Base-by-base conservation (phyloP, 2,888 invertebrate species). In the Dexiosoma caninum region DNA sequence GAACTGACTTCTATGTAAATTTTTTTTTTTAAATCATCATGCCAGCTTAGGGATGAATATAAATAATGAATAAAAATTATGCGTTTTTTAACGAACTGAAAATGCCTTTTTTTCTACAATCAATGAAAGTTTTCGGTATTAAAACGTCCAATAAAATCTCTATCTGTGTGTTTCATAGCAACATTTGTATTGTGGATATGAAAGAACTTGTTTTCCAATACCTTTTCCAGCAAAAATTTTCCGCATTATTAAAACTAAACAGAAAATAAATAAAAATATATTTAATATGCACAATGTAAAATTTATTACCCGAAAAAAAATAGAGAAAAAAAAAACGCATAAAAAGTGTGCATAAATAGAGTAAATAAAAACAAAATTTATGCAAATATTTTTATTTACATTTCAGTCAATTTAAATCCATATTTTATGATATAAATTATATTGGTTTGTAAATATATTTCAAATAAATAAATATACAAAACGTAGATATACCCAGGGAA, bases 321-420 rank as follows among this genome's bases (percentile, higher is more conserved):
- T 30, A 32, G 16, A 27, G 35, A n/a, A 46, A 16, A 30, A 1
- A 40, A 32, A 32, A 8, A 21, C 49, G 16, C 14, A 53, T 14
- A 14, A 35, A 44, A 32, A 49, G 12, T 57, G 12, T 57, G 59
- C 44, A 72, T 53, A 69, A 66, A 71, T 40, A 49, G 60, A 51
- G 32, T 49, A 55, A 75, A 75, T 74, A 55, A 70, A 74, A 60
- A 64, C n/a, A 66, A 62, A 77, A 62, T 81, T 67, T 81, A 71
- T 81, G 76, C 55, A 76, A 81, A 81, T 72, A 62, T 79, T 79
- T 66, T 64, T 79, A 60, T 80, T 80, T 80, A 80, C 57, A 64
- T 76, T 72, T 76, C 46, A 76, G 60, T 76, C 49, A 76, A 66
- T 76, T 64, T 71, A 76, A 71, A 81, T 76, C 42, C 76, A 81